Conservation (phyloP, 2,888 invertebrate genomes). For the Polyommatus iphigenia region DNA sequence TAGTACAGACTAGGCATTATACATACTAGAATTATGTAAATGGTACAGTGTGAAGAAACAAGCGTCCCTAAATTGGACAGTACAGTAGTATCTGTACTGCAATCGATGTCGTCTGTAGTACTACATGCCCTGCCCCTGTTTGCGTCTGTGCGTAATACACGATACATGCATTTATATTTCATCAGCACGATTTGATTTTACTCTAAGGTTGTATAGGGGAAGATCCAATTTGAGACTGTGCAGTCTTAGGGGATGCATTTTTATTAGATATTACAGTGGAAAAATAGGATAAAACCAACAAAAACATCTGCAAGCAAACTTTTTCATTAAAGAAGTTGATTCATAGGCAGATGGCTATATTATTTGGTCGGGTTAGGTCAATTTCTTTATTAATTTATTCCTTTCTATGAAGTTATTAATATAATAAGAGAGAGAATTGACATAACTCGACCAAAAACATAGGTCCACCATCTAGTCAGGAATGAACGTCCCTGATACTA, state of each 20-base stretch:
- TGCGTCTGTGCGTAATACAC: constrained; percentile 57
- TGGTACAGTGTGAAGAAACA: constrained; percentile 27
- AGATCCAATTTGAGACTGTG: not conserved
- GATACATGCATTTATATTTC: constrained; percentile 37
- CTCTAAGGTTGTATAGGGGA: constrained; percentile 13
- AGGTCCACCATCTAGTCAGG: too few species aligned
- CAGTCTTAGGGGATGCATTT: not conserved
- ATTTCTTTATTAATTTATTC: too few species aligned
- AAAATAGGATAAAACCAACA: not conserved
- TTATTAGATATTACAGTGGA: not conserved
- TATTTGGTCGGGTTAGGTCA: too few species aligned
- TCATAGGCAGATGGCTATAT: too few species aligned
- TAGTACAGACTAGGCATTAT: not conserved
- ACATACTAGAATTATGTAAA: not conserved
- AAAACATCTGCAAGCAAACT: not conserved
- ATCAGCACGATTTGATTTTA: constrained; percentile 8
- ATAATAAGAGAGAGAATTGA: too few species aligned
- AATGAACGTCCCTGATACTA: not conserved
- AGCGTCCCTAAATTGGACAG: constrained; percentile 47
- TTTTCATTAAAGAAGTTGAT: not conserved
- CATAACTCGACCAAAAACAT: too few species aligned
- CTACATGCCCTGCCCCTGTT: constrained; percentile 53
- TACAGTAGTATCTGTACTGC: constrained; percentile 30
- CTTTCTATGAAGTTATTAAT: too few species aligned
- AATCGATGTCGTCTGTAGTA: constrained; percentile 45